These are phyloP conservation scores for Mormyrus lacerda DNA, from an alignment of 2,113 vertebrate species.

Conservation along the genomic window DNA sequence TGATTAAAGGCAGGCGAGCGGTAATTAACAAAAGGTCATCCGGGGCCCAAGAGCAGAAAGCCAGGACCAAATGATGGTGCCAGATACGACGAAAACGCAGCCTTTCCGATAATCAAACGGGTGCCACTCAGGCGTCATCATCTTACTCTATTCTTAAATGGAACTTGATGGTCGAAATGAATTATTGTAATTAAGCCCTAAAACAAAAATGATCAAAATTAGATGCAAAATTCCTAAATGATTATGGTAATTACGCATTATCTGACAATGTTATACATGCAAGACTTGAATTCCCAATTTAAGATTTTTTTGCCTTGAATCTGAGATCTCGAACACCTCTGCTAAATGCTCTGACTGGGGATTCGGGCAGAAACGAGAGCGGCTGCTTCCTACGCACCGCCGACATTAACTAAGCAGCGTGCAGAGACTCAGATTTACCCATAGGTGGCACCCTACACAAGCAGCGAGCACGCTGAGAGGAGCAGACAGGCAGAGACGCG, in stretches of 20 bases:
- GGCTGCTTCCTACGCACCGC: background rate
- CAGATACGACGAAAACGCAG: background rate
- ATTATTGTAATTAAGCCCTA: background rate
- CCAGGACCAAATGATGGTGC: constrained; percentile 38
- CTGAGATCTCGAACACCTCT: background rate
- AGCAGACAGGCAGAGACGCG: background rate
- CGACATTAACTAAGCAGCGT: background rate
- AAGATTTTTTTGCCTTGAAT: background rate
- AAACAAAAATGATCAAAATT: background rate
- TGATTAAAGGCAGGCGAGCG: constrained; percentile 60
- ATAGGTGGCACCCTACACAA: constrained; percentile 42
- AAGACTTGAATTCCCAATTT: background rate
- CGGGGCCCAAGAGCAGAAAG: constrained; percentile 61
- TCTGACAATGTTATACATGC: background rate
- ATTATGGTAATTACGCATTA: background rate
- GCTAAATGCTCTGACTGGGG: background rate
- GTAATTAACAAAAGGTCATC: constrained; percentile 72
- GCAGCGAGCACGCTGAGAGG: constrained; percentile 19
- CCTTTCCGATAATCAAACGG: background rate
- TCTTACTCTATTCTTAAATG: background rate
- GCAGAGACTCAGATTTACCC: constrained; percentile 28
- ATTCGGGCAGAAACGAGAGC: background rate
- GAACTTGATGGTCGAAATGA: background rate
- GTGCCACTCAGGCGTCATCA: background rate
- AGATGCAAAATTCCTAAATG: background rate